Conservation (phyloP, 2,113 vertebrate genomes). For the Chunga burmeisteri region DNA sequence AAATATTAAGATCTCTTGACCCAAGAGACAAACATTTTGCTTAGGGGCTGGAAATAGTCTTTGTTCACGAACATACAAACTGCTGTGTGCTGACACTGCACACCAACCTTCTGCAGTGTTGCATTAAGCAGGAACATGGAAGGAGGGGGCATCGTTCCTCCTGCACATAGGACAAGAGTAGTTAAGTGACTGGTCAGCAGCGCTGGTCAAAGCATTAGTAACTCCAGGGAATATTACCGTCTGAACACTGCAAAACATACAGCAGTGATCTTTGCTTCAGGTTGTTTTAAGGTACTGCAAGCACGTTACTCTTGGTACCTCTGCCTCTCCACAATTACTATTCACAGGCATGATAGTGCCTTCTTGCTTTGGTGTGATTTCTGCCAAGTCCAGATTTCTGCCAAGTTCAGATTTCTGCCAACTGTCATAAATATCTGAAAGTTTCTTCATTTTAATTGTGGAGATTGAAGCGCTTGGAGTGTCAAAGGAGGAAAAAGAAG, state of each 20-base stretch:
- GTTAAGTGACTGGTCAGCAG: background rate
- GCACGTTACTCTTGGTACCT: background rate
- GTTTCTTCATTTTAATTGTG: background rate
- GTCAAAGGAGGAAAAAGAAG: background rate
- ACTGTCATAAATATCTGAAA: background rate
- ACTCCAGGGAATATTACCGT: background rate
- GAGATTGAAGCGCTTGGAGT: background rate
- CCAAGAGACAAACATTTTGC: background rate
- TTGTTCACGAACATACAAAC: background rate
- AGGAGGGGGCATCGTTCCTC: background rate
- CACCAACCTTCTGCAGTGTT: background rate
- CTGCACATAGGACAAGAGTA: accelerated
- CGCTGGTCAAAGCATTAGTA: background rate
- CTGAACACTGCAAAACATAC: background rate
- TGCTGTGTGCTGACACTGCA: background rate
- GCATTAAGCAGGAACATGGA: background rate
- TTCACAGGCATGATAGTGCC: background rate
- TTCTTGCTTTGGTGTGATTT: background rate
- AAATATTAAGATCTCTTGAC: background rate
- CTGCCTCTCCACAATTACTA: background rate
- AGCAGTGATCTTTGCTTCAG: background rate
- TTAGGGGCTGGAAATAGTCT: background rate
- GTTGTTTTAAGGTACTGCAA: background rate
- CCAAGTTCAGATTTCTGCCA: background rate
- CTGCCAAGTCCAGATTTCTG: background rate